Percentiles rank a stretch among this genome's conserved stretches.
Conservation (phyloP, 2,888 invertebrate species). For the Xestia c-nigrum region DNA sequence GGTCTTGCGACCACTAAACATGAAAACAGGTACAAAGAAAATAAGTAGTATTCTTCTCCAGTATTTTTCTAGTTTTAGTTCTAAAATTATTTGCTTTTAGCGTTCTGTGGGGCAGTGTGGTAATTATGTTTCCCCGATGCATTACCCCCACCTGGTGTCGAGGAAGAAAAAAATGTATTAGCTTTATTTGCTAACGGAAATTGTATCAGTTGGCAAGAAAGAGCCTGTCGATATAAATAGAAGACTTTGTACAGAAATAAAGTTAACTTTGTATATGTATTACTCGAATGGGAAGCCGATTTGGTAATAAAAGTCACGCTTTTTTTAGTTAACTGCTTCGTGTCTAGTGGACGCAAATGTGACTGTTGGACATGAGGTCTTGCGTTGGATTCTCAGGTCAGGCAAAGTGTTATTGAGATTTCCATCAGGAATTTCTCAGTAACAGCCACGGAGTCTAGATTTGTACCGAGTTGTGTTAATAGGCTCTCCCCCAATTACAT, state of each 20-base stretch:
- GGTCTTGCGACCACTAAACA: too few relatives aligned
- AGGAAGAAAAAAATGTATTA: constrained; percentile 27
- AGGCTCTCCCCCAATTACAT: too few relatives aligned
- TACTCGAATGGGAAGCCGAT: neutral
- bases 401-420: neutral
- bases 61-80: neutral
- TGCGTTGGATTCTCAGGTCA: neutral
- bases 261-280: neutral
- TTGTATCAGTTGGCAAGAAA: constrained; percentile 36
- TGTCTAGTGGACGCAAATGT: neutral
- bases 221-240: neutral
- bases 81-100: constrained; percentile 29
- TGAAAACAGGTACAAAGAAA: neutral
- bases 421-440: neutral
- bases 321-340: neutral
- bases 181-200: constrained; percentile 44
- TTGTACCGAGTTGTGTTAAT: too few relatives aligned
- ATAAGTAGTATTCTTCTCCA: neutral
- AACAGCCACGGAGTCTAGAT: too few relatives aligned
- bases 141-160: constrained; percentile 23
- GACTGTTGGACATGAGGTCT: neutral
- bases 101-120: neutral
- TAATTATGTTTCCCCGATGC: constrained; percentile 43
- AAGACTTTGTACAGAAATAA: neutral
- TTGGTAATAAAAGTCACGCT: neutral